Evolutionary conservation across 1,140 invertebrate genomes (phyloP), one percentile per base, ranked within the genome.

Genomic region (Cyphomyrmex costatus): DNA sequence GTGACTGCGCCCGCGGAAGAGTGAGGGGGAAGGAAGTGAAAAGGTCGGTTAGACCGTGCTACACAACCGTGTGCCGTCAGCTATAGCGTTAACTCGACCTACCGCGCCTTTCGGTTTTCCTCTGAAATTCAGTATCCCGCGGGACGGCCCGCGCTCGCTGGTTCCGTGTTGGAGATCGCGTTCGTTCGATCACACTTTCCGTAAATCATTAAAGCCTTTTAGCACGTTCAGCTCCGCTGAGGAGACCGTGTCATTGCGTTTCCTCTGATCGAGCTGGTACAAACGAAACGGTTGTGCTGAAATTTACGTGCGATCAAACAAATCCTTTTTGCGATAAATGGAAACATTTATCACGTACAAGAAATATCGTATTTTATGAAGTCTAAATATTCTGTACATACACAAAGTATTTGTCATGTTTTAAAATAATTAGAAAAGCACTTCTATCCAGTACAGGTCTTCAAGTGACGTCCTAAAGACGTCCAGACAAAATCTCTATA

Each of bases 101-200:
- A 86, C 74, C 87, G 78, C 88, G 86, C 86, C 88, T 90, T 90
- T 91, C 89, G 88, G 79, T 88, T 92, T 92, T 87, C 91, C 89
- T 92, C 89, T 91, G 91, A 92, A 92, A 91, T 92, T 88, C 91
- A 85, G 36, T 21, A 86, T 87, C 91, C 89, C 91, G 63, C 46
- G 88, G 92, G 91, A 92, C 73, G 42, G 61, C 77, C 88, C 88
- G 84, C 85, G 65, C 86, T 82, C 88, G 90, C 85, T 86, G 88
- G 74, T 89, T 84, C 80, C 68, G 65, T 86, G 79, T 83, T 74
- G 56, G 61, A 89, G 89, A 90, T 89, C 90, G 85, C 82, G 85
- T 87, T 76, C 83, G 85, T 86, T 89, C 89, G 90, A 91, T 91
- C 88, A 87, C 90, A 86, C 74, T 89, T 91, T 89, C 65, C 85